Evolutionary conservation across 92 coral and sea anemone genomes (phyloP), one percentile per base, ranked within the genome.

Genomic region (Zoanthus sociatus): DNA sequence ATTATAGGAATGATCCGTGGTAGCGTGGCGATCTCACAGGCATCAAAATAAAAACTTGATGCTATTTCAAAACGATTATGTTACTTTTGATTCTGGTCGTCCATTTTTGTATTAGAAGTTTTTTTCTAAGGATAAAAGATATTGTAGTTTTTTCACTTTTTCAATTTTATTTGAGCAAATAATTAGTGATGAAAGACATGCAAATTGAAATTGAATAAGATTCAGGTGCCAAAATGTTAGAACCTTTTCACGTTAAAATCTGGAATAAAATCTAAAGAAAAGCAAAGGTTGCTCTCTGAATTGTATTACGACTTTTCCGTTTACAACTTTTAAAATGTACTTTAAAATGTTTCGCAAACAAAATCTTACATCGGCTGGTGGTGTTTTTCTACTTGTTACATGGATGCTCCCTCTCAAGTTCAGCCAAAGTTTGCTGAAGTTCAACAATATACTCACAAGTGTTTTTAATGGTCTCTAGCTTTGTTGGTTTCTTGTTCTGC

Each of bases 381-480:
- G 26, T 67, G 17, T 8, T 26, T 81, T 30, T 9, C 55, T 50
- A 50, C 12, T 50, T 50, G 55, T 50, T 50, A 4, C 42, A 37
- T 2, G 9, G 1, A 53, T 66, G 85, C 47, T 89, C 73, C 30
- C 83, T 71, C 67, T 92, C 90, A 9, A 86, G 44, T 37, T 77
- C 87, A 42, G 79, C 51, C 46, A 93, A 71, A 31, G 89, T 92
- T 32, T 95, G 73, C 47, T 93, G 96, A 7, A 95, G 79, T 78
- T 78, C 76, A 54, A 88, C 85, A 3, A 95, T 95, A 84, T 94
- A 95, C 86, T 88, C 78, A 74, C 93, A 87, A 0, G 98, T 94
- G 45, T 95, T 84, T 9, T 90, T 89, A 13, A 95, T 89, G 46
- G 97, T 95, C 47, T 95, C 94, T 0, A 95, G 86, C 72, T 95